These are phyloP conservation scores for Drosophila lowei DNA, from an alignment of 1,140 invertebrate species.

Conservation along the genomic window DNA sequence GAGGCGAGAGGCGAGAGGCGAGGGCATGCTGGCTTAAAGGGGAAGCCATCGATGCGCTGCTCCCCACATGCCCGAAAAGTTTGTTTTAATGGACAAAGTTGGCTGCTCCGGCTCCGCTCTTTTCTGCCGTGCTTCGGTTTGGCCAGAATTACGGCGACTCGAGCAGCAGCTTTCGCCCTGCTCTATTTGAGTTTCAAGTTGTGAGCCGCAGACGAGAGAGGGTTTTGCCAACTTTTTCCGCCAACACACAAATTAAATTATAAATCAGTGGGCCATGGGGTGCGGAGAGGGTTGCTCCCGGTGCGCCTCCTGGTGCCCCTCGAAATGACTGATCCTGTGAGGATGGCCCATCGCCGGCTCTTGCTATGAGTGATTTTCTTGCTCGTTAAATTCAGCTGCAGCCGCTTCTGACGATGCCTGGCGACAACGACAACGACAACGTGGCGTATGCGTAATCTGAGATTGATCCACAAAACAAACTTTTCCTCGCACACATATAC, in stretches of 20 bases:
- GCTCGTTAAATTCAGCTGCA: conserved; percentile 71
- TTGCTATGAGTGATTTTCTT: conserved; percentile 69
- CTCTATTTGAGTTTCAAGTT: conserved; percentile 61
- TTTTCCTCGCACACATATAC: conserved; percentile 31
- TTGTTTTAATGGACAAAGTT: conserved; percentile 79
- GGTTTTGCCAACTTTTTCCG: conserved; percentile 45
- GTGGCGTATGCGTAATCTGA: conserved; percentile 76
- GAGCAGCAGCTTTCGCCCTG: conserved; percentile 22
- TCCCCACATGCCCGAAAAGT: conserved; percentile 69
- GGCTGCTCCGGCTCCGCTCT: conserved; percentile 24
- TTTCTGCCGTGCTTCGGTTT: neutral
- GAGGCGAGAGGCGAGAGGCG: neutral
- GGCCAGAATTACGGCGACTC: conserved; percentile 55
- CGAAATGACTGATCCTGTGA: conserved; percentile 21
- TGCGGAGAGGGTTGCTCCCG: conserved; percentile 13
- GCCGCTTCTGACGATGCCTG: conserved; percentile 26
- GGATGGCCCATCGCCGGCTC: conserved; percentile 6
- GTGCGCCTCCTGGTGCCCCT: neutral
- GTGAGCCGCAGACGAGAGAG: conserved; percentile 36
- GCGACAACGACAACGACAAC: conserved; percentile 51
- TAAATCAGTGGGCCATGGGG: conserved; percentile 51
- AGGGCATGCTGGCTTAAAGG: neutral
- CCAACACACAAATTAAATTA: conserved; percentile 74
- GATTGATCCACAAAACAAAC: conserved; percentile 58
- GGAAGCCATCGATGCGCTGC: conserved; percentile 72